Conservation (phyloP, 2,113 vertebrate genomes). For the Bostrychus sinensis region DNA sequence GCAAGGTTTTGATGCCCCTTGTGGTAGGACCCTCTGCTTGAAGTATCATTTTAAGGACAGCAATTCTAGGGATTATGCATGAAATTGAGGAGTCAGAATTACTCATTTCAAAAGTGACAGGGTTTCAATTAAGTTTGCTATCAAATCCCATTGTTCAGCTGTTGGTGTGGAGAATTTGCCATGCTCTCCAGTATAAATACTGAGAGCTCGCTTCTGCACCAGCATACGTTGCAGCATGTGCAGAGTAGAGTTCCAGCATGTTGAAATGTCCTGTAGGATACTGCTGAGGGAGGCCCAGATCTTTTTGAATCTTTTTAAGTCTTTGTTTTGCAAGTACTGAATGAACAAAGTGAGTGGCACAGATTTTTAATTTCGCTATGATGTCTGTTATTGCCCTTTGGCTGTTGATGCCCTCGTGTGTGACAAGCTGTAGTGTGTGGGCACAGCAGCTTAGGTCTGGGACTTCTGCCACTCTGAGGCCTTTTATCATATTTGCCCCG, state of each 20-base stretch:
- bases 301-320: not conserved
- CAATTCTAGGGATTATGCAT: not conserved
- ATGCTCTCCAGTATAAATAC: not conserved
- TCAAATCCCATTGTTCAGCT: not conserved
- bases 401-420: not conserved
- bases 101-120: not conserved
- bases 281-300: not conserved
- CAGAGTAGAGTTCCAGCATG: not conserved
- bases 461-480: not conserved
- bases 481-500: not conserved
- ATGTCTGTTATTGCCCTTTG: not conserved
- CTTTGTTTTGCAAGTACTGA: not conserved
- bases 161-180: not conserved
- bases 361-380: not conserved
- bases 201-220: not conserved
- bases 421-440: not conserved
- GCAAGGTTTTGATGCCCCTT: not conserved
- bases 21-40: not conserved
- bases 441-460: not conserved
- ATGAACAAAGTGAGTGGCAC: not conserved
- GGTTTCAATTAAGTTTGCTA: not conserved
- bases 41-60: not conserved
- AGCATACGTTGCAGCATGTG: not conserved
- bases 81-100: not conserved
- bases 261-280: not conserved